Evolutionary conservation across 1,140 invertebrate species (phyloP).

Genomic region (Aethina tumida): DNA sequence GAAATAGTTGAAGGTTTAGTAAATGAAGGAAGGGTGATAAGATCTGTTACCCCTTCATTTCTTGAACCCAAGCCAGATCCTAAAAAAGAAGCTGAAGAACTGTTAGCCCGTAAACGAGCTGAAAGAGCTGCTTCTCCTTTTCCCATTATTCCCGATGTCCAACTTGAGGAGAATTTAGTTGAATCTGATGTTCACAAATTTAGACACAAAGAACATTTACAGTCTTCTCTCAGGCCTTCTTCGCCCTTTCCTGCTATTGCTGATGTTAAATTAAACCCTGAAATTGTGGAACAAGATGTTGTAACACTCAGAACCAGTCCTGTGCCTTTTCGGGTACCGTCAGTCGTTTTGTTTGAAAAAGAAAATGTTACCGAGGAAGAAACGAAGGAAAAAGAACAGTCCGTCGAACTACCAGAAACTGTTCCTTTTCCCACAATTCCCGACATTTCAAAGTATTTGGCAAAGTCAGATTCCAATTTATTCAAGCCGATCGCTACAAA

Average conservation of each 20-base stretch:
- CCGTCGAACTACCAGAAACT: background rate
- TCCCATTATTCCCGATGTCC: constrained; percentile 25
- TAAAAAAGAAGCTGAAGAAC: constrained; percentile 14
- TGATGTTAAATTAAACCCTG: constrained; percentile 28
- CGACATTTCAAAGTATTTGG: constrained; percentile 22
- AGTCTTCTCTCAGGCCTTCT: constrained; percentile 15
- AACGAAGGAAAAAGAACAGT: background rate
- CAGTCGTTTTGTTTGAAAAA: constrained; percentile 1
- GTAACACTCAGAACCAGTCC: constrained; percentile 25
- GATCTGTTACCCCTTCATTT: constrained; percentile 21
- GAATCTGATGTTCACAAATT: constrained; percentile 16
- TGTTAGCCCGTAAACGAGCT: constrained; percentile 8
- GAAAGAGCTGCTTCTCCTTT: constrained; percentile 23
- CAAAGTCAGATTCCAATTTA: constrained; percentile 4
- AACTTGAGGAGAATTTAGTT: constrained; percentile 16
- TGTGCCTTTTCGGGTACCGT: constrained; percentile 18
- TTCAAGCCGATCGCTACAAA: constrained; percentile 14
- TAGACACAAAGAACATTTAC: constrained; percentile 14
- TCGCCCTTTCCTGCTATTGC: constrained; percentile 28
- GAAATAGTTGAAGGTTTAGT: constrained; percentile 15
- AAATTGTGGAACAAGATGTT: constrained; percentile 28
- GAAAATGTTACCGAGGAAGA: constrained; percentile 7
- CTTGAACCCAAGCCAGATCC: constrained; percentile 12
- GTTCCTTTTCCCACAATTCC: constrained; percentile 22
- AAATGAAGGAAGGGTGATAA: constrained; percentile 13